Percentiles rank a stretch among this genome's conserved stretches.
These are phyloP conservation scores for Oncorhynchus mykiss DNA, from an alignment of 2,113 vertebrate genomes.

Conservation along the genomic window DNA sequence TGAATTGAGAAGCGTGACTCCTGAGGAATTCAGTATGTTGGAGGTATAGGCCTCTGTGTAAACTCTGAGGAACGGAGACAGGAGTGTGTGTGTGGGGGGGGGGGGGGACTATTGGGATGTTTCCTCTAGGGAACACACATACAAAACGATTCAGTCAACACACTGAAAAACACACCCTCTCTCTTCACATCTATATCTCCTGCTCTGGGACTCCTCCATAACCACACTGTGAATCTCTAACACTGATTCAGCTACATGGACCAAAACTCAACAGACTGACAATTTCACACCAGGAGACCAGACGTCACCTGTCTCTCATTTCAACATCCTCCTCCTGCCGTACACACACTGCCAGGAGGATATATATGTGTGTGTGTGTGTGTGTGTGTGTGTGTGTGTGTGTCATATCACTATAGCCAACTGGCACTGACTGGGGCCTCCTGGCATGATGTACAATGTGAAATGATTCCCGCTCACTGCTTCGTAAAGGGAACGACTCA, in stretches of 20 bases:
- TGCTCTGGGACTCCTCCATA: background rate
- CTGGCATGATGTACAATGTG: too few species aligned
- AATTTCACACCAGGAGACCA: background rate
- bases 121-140: background rate
- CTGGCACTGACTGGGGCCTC: too few species aligned
- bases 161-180: background rate
- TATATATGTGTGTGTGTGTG: too few species aligned
- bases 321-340: background rate
- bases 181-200: background rate
- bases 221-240: background rate
- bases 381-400: too few species aligned
- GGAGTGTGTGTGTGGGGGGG: background rate
- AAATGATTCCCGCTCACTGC: too few species aligned
- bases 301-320: background rate
- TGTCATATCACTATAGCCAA: too few species aligned
- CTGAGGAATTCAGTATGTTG: too few species aligned
- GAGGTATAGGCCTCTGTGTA: background rate
- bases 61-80: background rate
- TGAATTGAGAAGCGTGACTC: background rate
- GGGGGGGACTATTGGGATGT: background rate
- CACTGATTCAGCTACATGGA: background rate
- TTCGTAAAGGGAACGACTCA: too few species aligned
- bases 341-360: background rate
- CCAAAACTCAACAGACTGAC: background rate
- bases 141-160: too few species aligned